Conservation (phyloP, 2,113 vertebrate species). For the Xenopus borealis region DNA sequence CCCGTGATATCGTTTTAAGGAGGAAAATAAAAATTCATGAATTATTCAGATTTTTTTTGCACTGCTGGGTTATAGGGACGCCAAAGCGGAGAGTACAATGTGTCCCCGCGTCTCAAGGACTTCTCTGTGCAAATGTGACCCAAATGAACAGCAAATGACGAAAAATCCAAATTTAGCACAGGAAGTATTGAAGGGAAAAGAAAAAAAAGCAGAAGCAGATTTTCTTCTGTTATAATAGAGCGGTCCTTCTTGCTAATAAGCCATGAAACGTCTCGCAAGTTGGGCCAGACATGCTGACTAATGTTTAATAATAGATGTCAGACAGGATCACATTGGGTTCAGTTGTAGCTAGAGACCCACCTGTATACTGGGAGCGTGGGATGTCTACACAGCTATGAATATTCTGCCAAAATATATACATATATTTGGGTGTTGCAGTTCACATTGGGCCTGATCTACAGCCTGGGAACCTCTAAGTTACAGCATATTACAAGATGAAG, state of each 20-base stretch:
- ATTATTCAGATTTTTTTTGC: conserved; percentile 36
- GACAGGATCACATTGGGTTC: neutral
- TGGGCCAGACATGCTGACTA: conserved; percentile 13
- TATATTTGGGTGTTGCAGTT: no score
- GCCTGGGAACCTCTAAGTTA: no score
- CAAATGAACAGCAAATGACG: conserved; percentile 39
- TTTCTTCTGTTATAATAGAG: conserved; percentile 8
- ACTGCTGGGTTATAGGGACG: conserved; percentile 15
- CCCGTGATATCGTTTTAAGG: neutral
- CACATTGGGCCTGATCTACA: no score
- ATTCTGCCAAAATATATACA: no score
- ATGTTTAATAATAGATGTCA: conserved; percentile 14
- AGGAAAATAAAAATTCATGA: conserved; percentile 28
- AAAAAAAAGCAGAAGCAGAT: neutral
- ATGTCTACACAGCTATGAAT: no score
- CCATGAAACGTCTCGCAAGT: conserved; percentile 1
- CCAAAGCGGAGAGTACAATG: conserved; percentile 23
- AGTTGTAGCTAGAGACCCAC: neutral
- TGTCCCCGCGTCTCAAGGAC: conserved; percentile 40
- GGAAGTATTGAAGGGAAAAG: conserved; percentile 12
- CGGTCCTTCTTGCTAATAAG: conserved; percentile 1
- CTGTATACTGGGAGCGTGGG: neutral
- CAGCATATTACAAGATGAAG: no score
- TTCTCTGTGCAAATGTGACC: conserved; percentile 43
- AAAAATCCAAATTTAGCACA: conserved; percentile 42